Evolutionary conservation across 1,140 invertebrate species (phyloP), one percentile per base, ranked within the genome.

Genomic region (Zelostemma sp.): DNA sequence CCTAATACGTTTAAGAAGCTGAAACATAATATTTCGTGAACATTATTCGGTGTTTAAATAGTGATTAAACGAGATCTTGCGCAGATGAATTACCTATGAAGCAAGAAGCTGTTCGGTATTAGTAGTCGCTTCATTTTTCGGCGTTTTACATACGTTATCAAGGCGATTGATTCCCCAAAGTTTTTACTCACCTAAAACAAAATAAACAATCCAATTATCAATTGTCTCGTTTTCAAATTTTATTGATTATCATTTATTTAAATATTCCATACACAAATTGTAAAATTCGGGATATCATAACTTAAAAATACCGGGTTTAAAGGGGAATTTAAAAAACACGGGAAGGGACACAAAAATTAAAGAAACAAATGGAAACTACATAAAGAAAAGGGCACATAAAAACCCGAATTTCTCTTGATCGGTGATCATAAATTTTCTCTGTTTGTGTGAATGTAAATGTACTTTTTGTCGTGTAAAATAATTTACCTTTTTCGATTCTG

Each of bases 401-500:
- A 40, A 40, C 11, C 11, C 14, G 5, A 40, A 40, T 2, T 40
- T 40, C 35, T 40, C 35, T 40, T 40, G 35, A 40, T 9, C 14
- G 2, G 12, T n/a, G 9, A n/a, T 2, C 3, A 5, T 43, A 12
- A 8, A 43, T 17, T 43, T n/a, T n/a, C n/a, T n/a, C n/a, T 17
- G 14, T 17, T 43, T 43, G 12, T 43, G 40, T 14, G 25, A 51
- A 43, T 40, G 6, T 35, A 6, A 53, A 35, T 40, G 1, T 0
- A 9, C 31, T 16, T 53, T 53, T 62, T 53, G 47, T 28, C 28
- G 50, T n/a, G 11, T 40, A 21, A 68, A 57, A 53, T 43, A 50
- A 57, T 70, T 48, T 85, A 85, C 83, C 82, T 85, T 81, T 68
- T 76, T 64, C 6, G 70, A 3, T 21, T 59, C 68, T 66, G 80